These are phyloP conservation scores for Melanerpes aurifrons DNA, from an alignment of 2,113 vertebrate genomes.

Conservation along the genomic window DNA sequence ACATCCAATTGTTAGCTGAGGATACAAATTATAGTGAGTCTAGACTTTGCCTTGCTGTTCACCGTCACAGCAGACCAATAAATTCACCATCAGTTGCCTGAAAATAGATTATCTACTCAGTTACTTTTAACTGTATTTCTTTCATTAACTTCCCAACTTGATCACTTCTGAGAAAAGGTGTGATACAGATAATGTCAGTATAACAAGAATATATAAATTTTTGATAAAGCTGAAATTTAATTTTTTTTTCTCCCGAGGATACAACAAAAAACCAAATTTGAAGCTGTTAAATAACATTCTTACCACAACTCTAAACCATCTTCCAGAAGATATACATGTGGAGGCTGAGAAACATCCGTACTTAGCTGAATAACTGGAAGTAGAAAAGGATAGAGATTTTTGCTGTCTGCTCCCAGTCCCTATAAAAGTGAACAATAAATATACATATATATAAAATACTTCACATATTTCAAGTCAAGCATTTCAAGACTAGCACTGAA, in stretches of 20 bases:
- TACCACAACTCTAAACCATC: constrained; percentile 98
- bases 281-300: constrained; percentile 6
- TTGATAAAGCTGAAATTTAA: not conserved
- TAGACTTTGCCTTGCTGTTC: not conserved
- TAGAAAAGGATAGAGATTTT: constrained; percentile 95
- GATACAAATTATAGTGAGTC: fast-evolving
- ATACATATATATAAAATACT: not conserved
- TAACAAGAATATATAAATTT: not conserved
- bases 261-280: not conserved
- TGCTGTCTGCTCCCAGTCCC: constrained; percentile 95
- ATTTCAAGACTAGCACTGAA: not conserved
- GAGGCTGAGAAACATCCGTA: constrained; percentile 96
- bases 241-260: not conserved
- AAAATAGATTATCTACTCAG: not conserved
- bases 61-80: not conserved
- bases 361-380: constrained; percentile 98
- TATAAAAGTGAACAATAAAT: constrained; percentile 68
- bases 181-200: not conserved
- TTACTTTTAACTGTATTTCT: not conserved
- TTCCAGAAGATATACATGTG: constrained; percentile 97
- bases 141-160: not conserved
- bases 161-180: not conserved
- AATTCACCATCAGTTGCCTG: not conserved
- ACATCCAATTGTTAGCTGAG: not conserved
- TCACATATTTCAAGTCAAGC: not conserved